Base-by-base conservation (phyloP, 1,140 invertebrate genomes). In the Drosophila tristis region DNA sequence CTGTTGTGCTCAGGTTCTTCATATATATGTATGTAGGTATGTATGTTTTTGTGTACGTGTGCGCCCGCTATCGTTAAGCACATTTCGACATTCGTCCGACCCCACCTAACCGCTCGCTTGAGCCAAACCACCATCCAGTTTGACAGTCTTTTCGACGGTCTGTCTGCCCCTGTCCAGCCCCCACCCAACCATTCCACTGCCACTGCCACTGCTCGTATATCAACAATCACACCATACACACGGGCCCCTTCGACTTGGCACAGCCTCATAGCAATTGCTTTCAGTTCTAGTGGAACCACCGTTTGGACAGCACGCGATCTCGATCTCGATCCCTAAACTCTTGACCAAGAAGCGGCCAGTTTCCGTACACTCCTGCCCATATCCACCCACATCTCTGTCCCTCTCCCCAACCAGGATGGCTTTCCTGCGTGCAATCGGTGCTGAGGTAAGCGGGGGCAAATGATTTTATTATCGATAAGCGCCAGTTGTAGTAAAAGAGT, bases 221-320 rank as follows among this genome's bases (percentile, higher is more conserved):
- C 78, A 87, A 87, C 82, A 87, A 89, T 87, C 82, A 79, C 74
- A 81, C 78, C 82, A 87, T 25, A 59, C 48, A 59, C 44, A 43
- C 44, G 71, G 65, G 45, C 67, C 73, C 42, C 50, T 25, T 39
- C 39, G 70, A 71, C 58, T 61, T 71, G 65, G 53, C 61, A 70
- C 85, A 74, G 65, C 78, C 66, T 78, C 76, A 76, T 44, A 75
- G 72, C 47, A 59, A 56, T 71, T 80, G 81, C 59, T 72, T 89
- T 91, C 76, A 91, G 90, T 91, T 91, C 65, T 80, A 90, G 85
- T 87, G 71, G 74, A 78, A 68, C 85, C 90, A 79, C 63, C 74
- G 72, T 78, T 86, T 74, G 85, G 77, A 76, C 63, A 80, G 74
- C 76, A 77, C 74, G 50, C 59, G 65, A 78, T 77, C 65, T 29